Conservation (phyloP, 92 coral and sea anemone genomes). For the Meandrina meandrites region DNA sequence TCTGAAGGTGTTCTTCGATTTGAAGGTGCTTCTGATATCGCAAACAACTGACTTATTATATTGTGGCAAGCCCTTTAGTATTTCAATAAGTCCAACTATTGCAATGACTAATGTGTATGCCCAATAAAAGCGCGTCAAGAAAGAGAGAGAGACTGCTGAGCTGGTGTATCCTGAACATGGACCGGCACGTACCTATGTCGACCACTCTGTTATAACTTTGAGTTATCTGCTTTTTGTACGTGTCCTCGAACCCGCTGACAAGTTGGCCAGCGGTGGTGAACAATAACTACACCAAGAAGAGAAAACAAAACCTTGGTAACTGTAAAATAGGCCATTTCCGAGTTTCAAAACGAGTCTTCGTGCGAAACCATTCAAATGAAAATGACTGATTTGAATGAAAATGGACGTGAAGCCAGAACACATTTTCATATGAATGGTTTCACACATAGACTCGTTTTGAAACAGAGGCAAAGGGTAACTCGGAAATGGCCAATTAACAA, state of each 20-base stretch:
- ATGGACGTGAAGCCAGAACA: no score
- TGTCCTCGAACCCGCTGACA: slow-evolving; percentile 68
- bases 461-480: no score
- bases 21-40: no score
- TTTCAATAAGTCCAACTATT: not conserved
- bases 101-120: no score
- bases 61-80: not conserved
- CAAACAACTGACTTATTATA: not conserved
- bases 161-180: not conserved
- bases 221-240: slow-evolving; percentile 71
- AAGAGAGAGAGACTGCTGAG: not conserved
- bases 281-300: slow-evolving; percentile 60
- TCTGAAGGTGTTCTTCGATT: no score
- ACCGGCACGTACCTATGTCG: slow-evolving; percentile 24
- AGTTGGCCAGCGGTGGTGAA: slow-evolving; percentile 71
- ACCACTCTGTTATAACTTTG: slow-evolving; percentile 89
- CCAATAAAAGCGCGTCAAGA: not conserved
- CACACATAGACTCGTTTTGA: no score
- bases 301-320: not conserved
- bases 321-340: not conserved
- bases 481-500: no score
- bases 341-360: no score
- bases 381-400: no score
- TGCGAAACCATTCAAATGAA: no score
- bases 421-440: no score